These are phyloP conservation scores for Pardalotus punctatus DNA, from an alignment of 2,113 vertebrate genomes.

Conservation along the genomic window DNA sequence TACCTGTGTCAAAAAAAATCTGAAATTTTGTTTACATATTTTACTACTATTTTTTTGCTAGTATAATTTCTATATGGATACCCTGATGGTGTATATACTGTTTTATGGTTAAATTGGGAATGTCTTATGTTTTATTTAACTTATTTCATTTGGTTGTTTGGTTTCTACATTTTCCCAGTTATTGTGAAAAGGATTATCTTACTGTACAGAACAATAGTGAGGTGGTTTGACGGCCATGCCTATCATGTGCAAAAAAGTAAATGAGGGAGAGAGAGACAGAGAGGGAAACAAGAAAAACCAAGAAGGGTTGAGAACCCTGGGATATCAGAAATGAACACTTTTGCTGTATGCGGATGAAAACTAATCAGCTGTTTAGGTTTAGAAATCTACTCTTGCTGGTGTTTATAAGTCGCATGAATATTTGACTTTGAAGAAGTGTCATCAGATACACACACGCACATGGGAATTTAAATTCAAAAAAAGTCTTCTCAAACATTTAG, in stretches of 20 bases:
- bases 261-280: conserved; percentile 1
- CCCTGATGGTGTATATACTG: conserved; percentile 80
- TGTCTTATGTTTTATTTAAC: conserved; percentile 69
- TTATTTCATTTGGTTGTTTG: conserved; percentile 53
- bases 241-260: conserved; percentile 47
- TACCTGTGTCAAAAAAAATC: conserved; percentile 85
- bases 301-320: conserved; percentile 56
- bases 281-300: conserved; percentile 7
- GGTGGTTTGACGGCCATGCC: conserved; percentile 67
- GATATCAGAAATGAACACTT: conserved; percentile 74
- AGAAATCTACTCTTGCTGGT: conserved; percentile 85
- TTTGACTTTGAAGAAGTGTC: conserved; percentile 84
- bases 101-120: conserved; percentile 70
- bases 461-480: conserved; percentile 59
- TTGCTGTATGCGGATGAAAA: conserved; percentile 84
- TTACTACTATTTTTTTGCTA: conserved; percentile 88
- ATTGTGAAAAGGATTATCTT: conserved; percentile 72
- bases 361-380: conserved; percentile 88
- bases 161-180: conserved; percentile 76
- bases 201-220: conserved; percentile 81
- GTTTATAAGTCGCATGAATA: conserved; percentile 90
- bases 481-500: conserved; percentile 72
- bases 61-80: conserved; percentile 86
- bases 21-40: conserved; percentile 95
- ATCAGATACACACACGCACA: conserved; percentile 73